These are phyloP conservation scores for Ophioderma brevispina DNA, from an alignment of 35 echinoderm and acorn worm species.

Conservation along the genomic window DNA sequence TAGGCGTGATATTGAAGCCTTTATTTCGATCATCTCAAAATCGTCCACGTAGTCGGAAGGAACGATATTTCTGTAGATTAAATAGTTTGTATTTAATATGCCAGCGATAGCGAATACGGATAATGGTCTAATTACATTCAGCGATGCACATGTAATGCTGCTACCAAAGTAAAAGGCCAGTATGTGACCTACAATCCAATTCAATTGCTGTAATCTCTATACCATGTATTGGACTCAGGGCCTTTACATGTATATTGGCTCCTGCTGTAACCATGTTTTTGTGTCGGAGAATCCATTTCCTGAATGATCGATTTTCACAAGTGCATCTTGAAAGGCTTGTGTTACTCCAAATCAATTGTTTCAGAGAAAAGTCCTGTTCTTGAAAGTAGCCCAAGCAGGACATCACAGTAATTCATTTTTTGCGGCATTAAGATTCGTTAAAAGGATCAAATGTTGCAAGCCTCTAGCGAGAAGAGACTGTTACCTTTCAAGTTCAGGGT, in stretches of 20 bases:
- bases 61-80: neutral
- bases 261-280: neutral
- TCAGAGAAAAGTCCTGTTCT: neutral
- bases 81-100: neutral
- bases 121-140: neutral
- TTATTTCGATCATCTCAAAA: neutral
- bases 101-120: neutral
- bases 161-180: neutral
- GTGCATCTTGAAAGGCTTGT: neutral
- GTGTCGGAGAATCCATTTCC: neutral
- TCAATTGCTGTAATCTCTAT: neutral
- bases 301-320: neutral
- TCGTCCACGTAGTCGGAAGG: neutral
- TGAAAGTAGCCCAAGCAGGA: neutral
- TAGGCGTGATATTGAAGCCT: neutral
- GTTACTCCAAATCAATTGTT: neutral
- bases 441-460: neutral
- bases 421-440: neutral
- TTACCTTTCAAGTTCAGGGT: neutral
- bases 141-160: neutral
- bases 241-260: neutral
- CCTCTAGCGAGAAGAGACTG: neutral
- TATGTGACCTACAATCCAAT: neutral
- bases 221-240: neutral
- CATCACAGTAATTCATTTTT: neutral